phyloP scores from a whole-genome alignment of 2,113 vertebrate genomes.

The Phalacrocorax carbo region DNA sequence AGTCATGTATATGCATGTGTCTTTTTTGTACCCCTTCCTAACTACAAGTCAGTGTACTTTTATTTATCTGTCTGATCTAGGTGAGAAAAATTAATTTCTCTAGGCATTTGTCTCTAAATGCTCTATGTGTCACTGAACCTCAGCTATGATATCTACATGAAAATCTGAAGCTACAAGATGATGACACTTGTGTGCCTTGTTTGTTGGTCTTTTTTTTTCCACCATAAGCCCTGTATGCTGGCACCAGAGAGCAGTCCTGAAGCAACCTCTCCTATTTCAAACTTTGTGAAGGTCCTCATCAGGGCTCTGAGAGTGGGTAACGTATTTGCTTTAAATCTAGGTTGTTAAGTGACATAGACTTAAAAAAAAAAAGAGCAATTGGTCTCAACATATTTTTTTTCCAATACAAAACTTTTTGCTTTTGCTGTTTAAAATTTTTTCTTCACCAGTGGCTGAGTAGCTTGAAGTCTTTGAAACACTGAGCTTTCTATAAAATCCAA shows the following conservation, averaged over 20 bases:
- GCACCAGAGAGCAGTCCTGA: not conserved
- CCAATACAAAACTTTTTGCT: constrained; percentile 25
- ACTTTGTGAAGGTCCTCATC: not conserved
- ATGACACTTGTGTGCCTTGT: not conserved
- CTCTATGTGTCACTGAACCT: not conserved
- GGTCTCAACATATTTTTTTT: not conserved
- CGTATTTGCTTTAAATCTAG: not conserved
- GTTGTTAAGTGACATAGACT: not conserved
- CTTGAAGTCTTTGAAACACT: constrained; percentile 73
- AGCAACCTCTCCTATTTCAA: not conserved
- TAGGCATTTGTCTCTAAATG: not conserved
- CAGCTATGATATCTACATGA: not conserved
- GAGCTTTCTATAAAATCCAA: constrained; percentile 73
- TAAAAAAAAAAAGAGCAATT: not conserved
- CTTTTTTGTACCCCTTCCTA: not conserved
- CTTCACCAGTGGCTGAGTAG: constrained; percentile 59
- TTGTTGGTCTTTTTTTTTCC: not conserved
- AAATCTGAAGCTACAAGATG: not conserved
- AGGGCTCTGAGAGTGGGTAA: not conserved
- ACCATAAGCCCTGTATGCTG: not conserved
- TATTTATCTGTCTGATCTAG: not conserved
- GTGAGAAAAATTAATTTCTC: not conserved
- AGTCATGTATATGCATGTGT: not conserved
- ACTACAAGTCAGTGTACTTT: not conserved
- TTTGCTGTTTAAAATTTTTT: constrained; percentile 30